Conservation (phyloP, 2,888 invertebrate species). For the Choristoneura rosaceana region DNA sequence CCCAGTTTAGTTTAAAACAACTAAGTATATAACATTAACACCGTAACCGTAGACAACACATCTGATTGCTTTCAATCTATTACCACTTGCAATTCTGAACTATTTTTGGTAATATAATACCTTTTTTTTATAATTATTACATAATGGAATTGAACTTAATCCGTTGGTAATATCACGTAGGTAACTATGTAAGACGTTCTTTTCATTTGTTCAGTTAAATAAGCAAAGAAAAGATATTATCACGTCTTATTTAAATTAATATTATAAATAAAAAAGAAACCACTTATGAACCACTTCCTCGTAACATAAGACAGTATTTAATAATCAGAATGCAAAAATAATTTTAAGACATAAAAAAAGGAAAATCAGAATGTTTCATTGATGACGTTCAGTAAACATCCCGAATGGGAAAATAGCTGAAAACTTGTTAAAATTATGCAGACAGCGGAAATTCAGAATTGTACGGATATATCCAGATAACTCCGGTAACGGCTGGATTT, state of each 20-base stretch:
- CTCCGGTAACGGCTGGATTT: neutral
- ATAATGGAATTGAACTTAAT: neutral
- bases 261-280: neutral
- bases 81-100: neutral
- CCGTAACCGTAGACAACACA: neutral
- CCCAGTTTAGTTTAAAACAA: no score
- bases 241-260: neutral
- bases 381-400: no score
- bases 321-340: no score
- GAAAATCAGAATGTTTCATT: no score
- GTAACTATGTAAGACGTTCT: neutral
- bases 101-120: neutral
- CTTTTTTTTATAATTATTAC: neutral
- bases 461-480: neutral
- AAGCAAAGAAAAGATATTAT: neutral
- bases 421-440: neutral
- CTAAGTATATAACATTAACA: no score
- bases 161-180: neutral
- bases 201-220: neutral
- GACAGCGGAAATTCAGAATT: neutral
- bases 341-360: no score
- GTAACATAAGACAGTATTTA: neutral
- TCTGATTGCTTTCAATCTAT: neutral
- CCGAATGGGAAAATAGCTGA: no score
- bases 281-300: neutral